These are phyloP conservation scores for Fissipunctia ypsillon DNA, from an alignment of 2,888 invertebrate species.

Conservation along the genomic window DNA sequence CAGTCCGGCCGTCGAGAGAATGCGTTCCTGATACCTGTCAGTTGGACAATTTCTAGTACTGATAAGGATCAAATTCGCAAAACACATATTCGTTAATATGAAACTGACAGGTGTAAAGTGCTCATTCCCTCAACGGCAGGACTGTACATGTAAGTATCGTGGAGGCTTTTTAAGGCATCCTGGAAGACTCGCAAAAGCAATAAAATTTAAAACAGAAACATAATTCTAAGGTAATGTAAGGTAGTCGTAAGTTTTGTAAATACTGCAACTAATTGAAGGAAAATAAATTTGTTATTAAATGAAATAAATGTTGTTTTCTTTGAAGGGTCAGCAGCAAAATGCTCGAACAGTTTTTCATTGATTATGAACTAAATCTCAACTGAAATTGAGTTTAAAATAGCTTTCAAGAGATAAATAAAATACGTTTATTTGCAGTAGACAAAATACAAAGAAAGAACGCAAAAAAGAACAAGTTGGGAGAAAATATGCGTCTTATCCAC, in stretches of 20 bases:
- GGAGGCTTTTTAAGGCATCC: neutral
- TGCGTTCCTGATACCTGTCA: no score
- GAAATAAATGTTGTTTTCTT: conserved; percentile 19
- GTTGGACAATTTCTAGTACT: no score
- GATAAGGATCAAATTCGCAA: no score
- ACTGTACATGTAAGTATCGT: neutral
- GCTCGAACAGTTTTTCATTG: neutral
- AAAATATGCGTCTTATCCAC: no score
- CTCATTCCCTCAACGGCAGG: no score
- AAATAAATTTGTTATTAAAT: conserved; percentile 34
- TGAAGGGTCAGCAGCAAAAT: neutral
- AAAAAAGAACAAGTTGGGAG: no score
- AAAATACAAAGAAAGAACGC: no score
- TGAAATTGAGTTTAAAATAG: neutral
- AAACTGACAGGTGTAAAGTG: no score
- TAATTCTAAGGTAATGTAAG: conserved; percentile 25
- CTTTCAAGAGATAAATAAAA: no score
- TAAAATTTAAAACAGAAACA: neutral
- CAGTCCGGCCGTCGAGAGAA: no score
- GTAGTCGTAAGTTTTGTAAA: conserved; percentile 46
- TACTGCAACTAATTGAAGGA: conserved; percentile 22
- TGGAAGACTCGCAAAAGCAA: neutral
- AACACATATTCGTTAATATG: no score
- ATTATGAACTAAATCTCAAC: neutral
- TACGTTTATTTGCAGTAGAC: no score